Conservation (phyloP, 2,888 invertebrate genomes). For the Drosophila algonquin region DNA sequence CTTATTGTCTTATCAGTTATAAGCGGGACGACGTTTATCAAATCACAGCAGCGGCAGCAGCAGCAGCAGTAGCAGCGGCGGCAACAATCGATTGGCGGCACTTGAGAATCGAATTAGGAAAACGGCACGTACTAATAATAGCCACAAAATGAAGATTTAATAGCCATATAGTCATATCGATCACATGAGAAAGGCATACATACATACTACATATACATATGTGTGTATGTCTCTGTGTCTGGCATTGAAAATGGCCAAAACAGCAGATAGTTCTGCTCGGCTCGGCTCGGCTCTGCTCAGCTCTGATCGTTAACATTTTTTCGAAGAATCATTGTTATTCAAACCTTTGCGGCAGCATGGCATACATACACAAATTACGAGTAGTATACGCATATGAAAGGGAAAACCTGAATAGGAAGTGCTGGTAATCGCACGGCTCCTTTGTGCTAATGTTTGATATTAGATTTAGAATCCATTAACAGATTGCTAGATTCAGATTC, state of each 20-base stretch:
- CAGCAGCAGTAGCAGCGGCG: slow-evolving; percentile 5
- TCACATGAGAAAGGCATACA: slow-evolving; percentile 12
- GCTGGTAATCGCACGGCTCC: too few species aligned
- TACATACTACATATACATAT: too few species aligned
- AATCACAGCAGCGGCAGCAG: slow-evolving; percentile 22
- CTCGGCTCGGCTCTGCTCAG: too few species aligned
- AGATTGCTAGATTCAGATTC: not conserved
- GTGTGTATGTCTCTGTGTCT: not conserved
- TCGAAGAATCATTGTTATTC: not conserved
- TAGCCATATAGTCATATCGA: slow-evolving; percentile 34
- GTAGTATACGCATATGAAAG: slow-evolving; percentile 3
- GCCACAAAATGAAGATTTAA: slow-evolving; percentile 35
- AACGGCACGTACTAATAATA: slow-evolving; percentile 29
- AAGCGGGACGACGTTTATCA: slow-evolving; percentile 18
- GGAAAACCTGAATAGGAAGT: not conserved
- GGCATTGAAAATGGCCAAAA: slow-evolving; percentile 24
- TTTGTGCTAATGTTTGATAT: slow-evolving; percentile 25
- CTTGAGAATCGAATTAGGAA: slow-evolving; percentile 32
- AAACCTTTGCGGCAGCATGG: not conserved
- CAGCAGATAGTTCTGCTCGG: slow-evolving; percentile 5
- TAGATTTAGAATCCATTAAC: slow-evolving; percentile 31
- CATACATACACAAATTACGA: too few species aligned
- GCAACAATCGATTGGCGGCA: not conserved
- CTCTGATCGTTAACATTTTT: slow-evolving; percentile 1
- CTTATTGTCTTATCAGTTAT: slow-evolving; percentile 26